These are phyloP conservation scores for Hormaphis cornu DNA, from an alignment of 1,140 invertebrate species.

Conservation along the genomic window DNA sequence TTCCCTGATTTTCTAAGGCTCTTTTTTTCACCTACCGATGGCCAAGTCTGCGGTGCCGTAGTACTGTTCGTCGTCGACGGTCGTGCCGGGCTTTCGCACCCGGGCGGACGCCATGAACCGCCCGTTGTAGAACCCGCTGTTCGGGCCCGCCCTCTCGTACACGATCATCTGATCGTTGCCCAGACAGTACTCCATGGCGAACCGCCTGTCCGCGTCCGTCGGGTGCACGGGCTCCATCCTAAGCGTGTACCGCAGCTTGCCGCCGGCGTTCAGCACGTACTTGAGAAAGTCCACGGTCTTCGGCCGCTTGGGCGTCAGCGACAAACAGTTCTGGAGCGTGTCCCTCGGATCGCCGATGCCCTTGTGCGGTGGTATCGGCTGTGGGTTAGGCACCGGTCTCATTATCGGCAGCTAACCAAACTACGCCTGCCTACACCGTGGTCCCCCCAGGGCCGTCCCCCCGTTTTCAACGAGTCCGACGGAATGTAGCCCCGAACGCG, in stretches of 20 bases:
- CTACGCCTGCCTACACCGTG: no score
- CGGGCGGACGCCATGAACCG: conserved; percentile 58
- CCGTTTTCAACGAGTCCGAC: no score
- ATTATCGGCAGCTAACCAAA: no score
- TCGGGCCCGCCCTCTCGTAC: conserved; percentile 51
- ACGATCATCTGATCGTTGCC: conserved; percentile 54
- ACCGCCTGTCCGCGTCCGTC: conserved; percentile 54
- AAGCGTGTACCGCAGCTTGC: conserved; percentile 47
- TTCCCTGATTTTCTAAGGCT: no score
- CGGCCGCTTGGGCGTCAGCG: conserved; percentile 57
- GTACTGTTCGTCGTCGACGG: conserved; percentile 47
- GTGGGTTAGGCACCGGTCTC: no score
- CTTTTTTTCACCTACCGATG: no score
- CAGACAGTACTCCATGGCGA: conserved; percentile 57
- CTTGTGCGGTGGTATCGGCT: conserved; percentile 55
- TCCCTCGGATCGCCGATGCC: conserved; percentile 66
- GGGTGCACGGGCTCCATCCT: conserved; percentile 56
- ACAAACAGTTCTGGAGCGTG: conserved; percentile 57
- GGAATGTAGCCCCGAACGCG: no score
- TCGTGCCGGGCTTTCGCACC: conserved; percentile 56
- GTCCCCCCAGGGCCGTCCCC: no score
- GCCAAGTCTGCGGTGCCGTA: conserved; percentile 58
- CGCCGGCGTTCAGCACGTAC: conserved; percentile 53
- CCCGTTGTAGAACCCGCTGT: conserved; percentile 60
- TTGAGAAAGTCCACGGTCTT: conserved; percentile 54